Evolutionary conservation across 2,113 vertebrate species (phyloP).

Genomic region (Triplophysa siluroides): DNA sequence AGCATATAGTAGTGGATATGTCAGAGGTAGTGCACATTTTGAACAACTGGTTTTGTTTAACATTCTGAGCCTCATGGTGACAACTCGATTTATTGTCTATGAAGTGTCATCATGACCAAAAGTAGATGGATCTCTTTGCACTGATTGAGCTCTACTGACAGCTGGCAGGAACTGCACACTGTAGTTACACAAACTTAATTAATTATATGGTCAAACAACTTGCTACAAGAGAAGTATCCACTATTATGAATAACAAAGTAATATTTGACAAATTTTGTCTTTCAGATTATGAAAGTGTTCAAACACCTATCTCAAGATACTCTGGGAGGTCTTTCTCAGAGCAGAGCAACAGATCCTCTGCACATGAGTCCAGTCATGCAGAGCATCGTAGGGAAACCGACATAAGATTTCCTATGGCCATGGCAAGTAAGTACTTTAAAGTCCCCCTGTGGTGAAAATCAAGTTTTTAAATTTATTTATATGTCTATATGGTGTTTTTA

Average conservation of each 20-base stretch:
- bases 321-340: conserved; percentile 8
- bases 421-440: conserved; percentile 3
- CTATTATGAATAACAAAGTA: background rate
- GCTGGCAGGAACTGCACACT: background rate
- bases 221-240: background rate
- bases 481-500: no score
- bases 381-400: background rate
- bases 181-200: no score
- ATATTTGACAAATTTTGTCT: background rate
- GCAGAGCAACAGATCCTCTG: background rate
- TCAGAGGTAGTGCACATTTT: background rate
- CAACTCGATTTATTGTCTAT: background rate
- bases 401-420: background rate
- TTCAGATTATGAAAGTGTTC: background rate
- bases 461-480: no score
- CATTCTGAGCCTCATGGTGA: background rate
- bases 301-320: background rate
- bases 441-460: background rate
- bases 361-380: background rate
- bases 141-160: background rate
- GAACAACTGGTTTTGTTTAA: background rate
- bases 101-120: background rate
- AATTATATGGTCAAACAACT: background rate
- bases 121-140: background rate
- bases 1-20: background rate